Base-by-base conservation (phyloP, 2,113 vertebrate species). In the Hippoglossus stenolepis region DNA sequence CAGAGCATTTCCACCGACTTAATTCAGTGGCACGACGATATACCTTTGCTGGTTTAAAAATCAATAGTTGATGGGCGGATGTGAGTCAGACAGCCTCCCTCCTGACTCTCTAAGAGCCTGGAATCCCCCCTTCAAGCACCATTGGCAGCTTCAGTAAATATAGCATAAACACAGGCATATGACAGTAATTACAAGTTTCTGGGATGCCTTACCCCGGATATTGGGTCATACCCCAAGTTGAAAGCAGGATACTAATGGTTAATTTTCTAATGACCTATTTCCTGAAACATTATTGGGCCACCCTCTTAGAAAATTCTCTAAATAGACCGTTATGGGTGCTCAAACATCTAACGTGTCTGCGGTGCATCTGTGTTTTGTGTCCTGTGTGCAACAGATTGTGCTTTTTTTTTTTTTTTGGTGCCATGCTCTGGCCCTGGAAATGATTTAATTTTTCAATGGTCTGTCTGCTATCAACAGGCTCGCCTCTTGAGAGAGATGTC, bases 401-500 rank as follows among this genome's bases (percentile, higher is more conserved):
- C 38, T 64, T 43, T 64, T 64, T 45, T n/a, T 40, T 62, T 24
- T 56, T 56, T 56, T 85, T 84, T 65, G 53, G 63, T 88, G 84
- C 78, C 87, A 80, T 82, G 90, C 79, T 70, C 70, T 64, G 77
- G 82, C 79, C 82, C 80, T 90, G 89, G 75, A 90, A 91, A 85
- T 91, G 57, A 88, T 92, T 92, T 84, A 79, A 90, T 90, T 91
- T 93, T 90, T 89, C 86, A 92, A 67, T 91, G 85, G 86, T 82
- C 87, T 88, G 84, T 67, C 88, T 89, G 82, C 83, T 63, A 92
- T 92, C 88, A 94, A 88, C 91, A 89, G 90, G 86, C 88, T 79
- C 75, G 87, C 82, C 90, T 86, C 89, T 89, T 91, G 87, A 91
- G 90, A 93, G 85, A 86, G 83, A 90, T 90, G 88, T 91, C 86